Percentiles rank a stretch among this genome's conserved stretches.
phyloP scores from a whole-genome alignment of 2,797 vertebrate genomes.

The Oophaga sylvatica region DNA sequence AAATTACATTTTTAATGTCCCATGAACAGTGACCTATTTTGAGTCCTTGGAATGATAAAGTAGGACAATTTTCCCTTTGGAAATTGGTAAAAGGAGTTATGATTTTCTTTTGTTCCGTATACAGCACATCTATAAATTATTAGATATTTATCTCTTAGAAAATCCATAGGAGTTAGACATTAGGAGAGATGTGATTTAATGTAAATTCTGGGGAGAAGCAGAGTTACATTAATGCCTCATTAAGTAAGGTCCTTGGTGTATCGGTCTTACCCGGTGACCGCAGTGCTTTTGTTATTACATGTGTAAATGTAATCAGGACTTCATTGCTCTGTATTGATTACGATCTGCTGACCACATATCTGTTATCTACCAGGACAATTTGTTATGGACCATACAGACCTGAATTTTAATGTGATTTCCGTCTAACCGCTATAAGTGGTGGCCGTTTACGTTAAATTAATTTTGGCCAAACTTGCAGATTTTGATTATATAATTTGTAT shows the following conservation, averaged over 20 bases:
- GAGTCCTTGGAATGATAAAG: not conserved
- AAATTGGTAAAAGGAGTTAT: not conserved
- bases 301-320: constrained; percentile 20
- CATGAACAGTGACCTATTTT: constrained; percentile 16
- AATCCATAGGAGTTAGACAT: too few relatives aligned
- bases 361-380: too few relatives aligned
- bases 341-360: not conserved
- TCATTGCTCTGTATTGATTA: not conserved
- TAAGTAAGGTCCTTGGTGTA: not conserved
- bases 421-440: too few relatives aligned
- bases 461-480: too few relatives aligned
- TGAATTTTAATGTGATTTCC: too few relatives aligned
- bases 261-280: not conserved
- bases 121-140: too few relatives aligned
- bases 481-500: too few relatives aligned
- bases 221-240: not conserved
- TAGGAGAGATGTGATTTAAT: too few relatives aligned
- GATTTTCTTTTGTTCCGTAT: not conserved
- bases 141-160: too few relatives aligned
- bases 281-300: not conserved
- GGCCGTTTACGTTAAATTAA: too few relatives aligned
- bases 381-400: not conserved
- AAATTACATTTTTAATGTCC: constrained; percentile 1
- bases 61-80: not conserved
- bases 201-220: not conserved